Evolutionary conservation across 1,140 invertebrate species (phyloP).

Genomic region (Coelopa frigida): DNA sequence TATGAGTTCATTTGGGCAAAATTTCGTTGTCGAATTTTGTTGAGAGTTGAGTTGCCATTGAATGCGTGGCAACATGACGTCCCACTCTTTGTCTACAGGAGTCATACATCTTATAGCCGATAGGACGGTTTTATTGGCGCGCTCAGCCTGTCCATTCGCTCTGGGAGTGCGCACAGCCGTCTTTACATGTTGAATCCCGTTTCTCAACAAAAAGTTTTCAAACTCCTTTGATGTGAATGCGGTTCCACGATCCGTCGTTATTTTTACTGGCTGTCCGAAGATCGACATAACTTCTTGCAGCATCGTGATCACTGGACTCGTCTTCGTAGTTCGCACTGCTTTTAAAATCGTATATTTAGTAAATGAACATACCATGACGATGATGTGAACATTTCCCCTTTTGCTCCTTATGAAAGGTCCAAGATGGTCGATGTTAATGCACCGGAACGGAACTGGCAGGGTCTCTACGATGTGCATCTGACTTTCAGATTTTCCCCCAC

Average conservation of each 20-base stretch:
- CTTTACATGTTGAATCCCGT: too few species aligned
- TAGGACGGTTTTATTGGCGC: too few species aligned
- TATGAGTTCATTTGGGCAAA: slow-evolving; percentile 1
- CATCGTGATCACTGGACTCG: background rate
- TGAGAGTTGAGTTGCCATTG: background rate
- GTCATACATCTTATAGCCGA: background rate
- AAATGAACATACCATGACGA: background rate
- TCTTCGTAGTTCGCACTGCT: background rate
- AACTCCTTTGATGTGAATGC: slow-evolving; percentile 4
- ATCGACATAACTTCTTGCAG: background rate
- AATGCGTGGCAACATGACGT: background rate
- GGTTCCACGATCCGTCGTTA: background rate
- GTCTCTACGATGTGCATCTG: background rate
- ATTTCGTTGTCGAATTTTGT: slow-evolving; percentile 1
- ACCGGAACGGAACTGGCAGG: slow-evolving; percentile 2
- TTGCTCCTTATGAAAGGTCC: slow-evolving; percentile 1
- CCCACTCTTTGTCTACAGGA: background rate
- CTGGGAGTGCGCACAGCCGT: slow-evolving; percentile 1
- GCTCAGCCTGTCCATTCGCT: slow-evolving; percentile 1
- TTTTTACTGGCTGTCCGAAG: background rate
- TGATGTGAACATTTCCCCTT: background rate
- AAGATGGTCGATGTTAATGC: slow-evolving; percentile 3
- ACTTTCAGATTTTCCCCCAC: background rate
- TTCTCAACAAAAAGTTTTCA: background rate
- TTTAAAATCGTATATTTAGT: background rate